Base-by-base conservation (phyloP, 2,888 invertebrate species). In the Abrostola triplasia region DNA sequence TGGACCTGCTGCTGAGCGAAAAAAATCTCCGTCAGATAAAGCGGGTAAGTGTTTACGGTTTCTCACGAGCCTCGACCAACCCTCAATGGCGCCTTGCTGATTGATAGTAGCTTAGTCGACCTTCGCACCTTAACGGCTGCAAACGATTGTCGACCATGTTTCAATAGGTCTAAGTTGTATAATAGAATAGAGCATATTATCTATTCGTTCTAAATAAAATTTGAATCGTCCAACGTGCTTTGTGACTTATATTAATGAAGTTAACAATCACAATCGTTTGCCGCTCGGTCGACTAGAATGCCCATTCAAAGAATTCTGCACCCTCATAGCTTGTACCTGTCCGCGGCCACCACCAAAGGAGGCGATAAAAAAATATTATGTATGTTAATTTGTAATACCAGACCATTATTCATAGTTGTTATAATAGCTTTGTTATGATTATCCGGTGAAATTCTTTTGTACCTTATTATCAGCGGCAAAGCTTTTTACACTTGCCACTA, bases 61-160 rank as follows among this genome's bases (percentile, higher is more conserved):
- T 94, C 94, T 94, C 93, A 94, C 93, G 92, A 91, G 88, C 88
- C 89, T 88, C 86, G 89, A 83, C 91, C 92, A 93, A 90, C 93
- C 93, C 93, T 94, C 93, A 93, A 94, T 94, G 94, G 94, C 94
- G 94, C 94, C 94, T 91, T 84, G 84, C 92, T 94, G 94, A 94
- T 94, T 93, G 93, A 94, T 94, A 93, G 91, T 90, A 90, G 89
- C 88, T 88, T 80, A 84, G 83, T 85, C 90, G 87, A 88, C 88
- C 91, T 91, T 91, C 89, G 87, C 91, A 90, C 91, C 90, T 90
- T 70, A 50, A 2, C 11, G 11, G 36, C 50, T 55, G 10, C 77
- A 77, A 60, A 13, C 80, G 24, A 89, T 74, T 81, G 68, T 77
- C 62, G 42, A 80, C 84, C 76, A 74, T 89, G 84, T 56, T 6